Conservation (phyloP, 2,113 vertebrate genomes). For the Vulpes lagopus region DNA sequence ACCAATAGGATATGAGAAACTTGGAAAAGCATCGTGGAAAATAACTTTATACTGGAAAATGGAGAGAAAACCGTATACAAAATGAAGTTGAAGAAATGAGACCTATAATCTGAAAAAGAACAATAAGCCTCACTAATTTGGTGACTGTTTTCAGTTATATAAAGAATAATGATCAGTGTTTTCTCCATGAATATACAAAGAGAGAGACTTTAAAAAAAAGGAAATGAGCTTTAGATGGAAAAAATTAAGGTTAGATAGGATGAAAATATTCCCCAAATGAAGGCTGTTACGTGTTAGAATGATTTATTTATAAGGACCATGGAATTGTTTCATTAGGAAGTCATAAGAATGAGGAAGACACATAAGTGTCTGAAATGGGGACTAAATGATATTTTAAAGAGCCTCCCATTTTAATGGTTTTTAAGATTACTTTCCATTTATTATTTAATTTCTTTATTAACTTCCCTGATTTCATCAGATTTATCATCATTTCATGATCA, state of each 20-base stretch:
- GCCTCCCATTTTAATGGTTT: neutral
- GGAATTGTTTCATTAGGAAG: slow-evolving; percentile 6
- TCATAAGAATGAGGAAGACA: neutral
- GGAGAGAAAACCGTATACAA: neutral
- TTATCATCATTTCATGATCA: slow-evolving; percentile 50
- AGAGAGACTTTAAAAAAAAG: neutral
- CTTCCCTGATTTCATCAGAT: slow-evolving; percentile 24
- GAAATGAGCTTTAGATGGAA: slow-evolving; percentile 17
- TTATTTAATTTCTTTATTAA: slow-evolving; percentile 73
- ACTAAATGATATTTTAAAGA: slow-evolving; percentile 45
- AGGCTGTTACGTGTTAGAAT: neutral
- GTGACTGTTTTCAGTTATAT: slow-evolving; percentile 33
- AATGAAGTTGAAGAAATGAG: neutral
- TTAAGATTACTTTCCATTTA: slow-evolving; percentile 58
- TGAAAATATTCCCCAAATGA: slow-evolving; percentile 44
- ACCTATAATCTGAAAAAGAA: neutral
- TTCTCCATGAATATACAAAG: neutral
- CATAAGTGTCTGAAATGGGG: neutral
- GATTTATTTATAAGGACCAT: neutral
- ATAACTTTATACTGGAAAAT: slow-evolving; percentile 26
- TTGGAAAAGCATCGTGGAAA: slow-evolving; percentile 32
- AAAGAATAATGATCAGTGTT: slow-evolving; percentile 9
- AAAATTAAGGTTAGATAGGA: neutral
- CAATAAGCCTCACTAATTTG: neutral
- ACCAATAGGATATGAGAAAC: neutral